Percentiles rank a stretch among this genome's conserved stretches.
phyloP scores from a whole-genome alignment of 1,140 invertebrate species.

The Hestina assimilis region DNA sequence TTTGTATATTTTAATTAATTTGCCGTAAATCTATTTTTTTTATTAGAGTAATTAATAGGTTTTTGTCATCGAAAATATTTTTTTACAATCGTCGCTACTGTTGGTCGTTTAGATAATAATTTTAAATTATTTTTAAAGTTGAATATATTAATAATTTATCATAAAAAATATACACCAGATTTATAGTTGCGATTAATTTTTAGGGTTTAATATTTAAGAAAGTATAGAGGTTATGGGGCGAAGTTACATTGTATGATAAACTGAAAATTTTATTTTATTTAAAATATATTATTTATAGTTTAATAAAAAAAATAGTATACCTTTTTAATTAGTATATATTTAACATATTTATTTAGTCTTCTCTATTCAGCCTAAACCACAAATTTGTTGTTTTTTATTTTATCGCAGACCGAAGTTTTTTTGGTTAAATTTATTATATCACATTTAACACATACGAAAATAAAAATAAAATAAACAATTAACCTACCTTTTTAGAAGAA shows the following conservation, averaged over 20 bases:
- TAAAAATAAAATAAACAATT: conserved; percentile 1
- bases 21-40: not conserved
- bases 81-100: not conserved
- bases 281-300: too few species aligned
- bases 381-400: too few species aligned
- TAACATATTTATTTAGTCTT: too few species aligned
- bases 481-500: conserved; percentile 27
- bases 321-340: too few species aligned
- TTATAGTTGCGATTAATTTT: not conserved
- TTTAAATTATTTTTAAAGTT: not conserved
- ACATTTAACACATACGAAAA: not conserved
- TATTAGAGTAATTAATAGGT: not conserved
- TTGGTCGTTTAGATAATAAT: too few species aligned
- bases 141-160: not conserved
- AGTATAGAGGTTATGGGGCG: not conserved
- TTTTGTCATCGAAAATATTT: not conserved
- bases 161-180: not conserved
- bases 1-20: conserved; percentile 4
- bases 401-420: too few species aligned
- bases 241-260: too few species aligned
- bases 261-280: too few species aligned
- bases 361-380: too few species aligned
- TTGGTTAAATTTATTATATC: too few species aligned
- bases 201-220: too few species aligned
- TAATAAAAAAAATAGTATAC: too few species aligned